Conservation (phyloP, 2,113 vertebrate species). For the Syngnathus scovelli region DNA sequence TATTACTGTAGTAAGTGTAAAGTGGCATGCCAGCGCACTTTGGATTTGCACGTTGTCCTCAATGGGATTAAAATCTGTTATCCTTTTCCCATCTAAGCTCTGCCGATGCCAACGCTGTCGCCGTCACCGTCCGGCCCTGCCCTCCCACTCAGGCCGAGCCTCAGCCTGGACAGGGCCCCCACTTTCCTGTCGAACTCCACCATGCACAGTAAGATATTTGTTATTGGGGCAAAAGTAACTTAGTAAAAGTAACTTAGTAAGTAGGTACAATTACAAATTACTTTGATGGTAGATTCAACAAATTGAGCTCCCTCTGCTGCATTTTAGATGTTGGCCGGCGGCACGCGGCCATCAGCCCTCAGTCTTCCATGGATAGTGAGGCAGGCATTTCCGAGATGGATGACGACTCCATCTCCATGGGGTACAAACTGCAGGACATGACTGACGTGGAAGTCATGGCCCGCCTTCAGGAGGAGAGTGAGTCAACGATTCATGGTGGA, state of each 20-base stretch:
- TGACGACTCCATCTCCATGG: slow-evolving; percentile 90
- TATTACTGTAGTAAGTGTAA: background rate
- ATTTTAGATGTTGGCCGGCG: slow-evolving; percentile 72
- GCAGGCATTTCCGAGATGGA: slow-evolving; percentile 85
- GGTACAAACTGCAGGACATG: slow-evolving; percentile 95
- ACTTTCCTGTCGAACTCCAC: slow-evolving; percentile 69
- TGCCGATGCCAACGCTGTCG: slow-evolving; percentile 38
- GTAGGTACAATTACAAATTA: too few relatives aligned
- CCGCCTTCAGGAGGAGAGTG: slow-evolving; percentile 97
- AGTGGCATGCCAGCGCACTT: background rate
- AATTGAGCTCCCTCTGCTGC: background rate
- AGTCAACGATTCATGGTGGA: slow-evolving; percentile 39
- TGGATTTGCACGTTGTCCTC: background rate
- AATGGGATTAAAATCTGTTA: background rate
- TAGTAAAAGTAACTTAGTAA: too few relatives aligned
- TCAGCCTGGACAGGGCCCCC: slow-evolving; percentile 65
- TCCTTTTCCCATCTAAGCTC: background rate
- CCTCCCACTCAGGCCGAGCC: slow-evolving; percentile 51
- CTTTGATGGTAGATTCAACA: too few relatives aligned
- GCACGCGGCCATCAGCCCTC: slow-evolving; percentile 83
- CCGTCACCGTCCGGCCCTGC: slow-evolving; percentile 45
- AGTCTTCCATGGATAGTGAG: slow-evolving; percentile 94
- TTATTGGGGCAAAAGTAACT: too few relatives aligned
- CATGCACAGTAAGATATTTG: slow-evolving; percentile 64
- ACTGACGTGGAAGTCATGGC: slow-evolving; percentile 99